These are phyloP conservation scores for Polydrusus tereticollis DNA, from an alignment of 2,888 invertebrate species.

Conservation along the genomic window DNA sequence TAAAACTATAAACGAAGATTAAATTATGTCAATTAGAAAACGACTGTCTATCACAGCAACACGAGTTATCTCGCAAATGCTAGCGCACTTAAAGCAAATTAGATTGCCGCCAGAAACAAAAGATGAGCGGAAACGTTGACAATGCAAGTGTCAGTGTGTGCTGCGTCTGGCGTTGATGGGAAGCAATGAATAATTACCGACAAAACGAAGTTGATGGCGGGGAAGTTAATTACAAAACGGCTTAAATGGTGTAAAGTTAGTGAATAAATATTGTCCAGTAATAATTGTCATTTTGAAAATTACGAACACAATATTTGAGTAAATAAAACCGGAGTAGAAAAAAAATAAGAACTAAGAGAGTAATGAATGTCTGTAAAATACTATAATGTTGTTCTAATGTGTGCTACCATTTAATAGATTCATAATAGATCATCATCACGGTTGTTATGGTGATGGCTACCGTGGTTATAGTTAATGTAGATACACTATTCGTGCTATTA, in stretches of 20 bases:
- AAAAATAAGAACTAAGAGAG: too few species aligned
- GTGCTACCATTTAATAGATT: too few species aligned
- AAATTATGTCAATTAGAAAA: conserved; percentile 3
- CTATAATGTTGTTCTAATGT: too few species aligned
- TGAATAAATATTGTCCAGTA: conserved; percentile 7
- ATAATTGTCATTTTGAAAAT: conserved; percentile 10
- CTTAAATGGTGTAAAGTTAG: conserved; percentile 24
- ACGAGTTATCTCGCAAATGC: conserved; percentile 14
- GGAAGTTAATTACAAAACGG: conserved; percentile 40
- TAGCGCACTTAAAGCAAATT: conserved; percentile 59
- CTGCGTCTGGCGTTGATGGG: conserved; percentile 54
- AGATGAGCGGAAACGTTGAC: conserved; percentile 59
- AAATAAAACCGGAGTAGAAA: too few species aligned
- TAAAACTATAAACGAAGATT: background rate
- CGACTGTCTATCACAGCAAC: conserved; percentile 13
- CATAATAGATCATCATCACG: too few species aligned
- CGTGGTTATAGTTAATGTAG: too few species aligned
- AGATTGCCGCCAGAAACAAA: conserved; percentile 61
- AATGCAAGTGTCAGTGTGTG: conserved; percentile 61
- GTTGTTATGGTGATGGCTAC: too few species aligned
- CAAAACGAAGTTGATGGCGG: conserved; percentile 36
- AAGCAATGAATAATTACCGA: conserved; percentile 44
- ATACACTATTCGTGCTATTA: too few species aligned
- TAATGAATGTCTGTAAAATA: too few species aligned
- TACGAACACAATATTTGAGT: too few species aligned